Evolutionary conservation across 1,140 invertebrate species (phyloP), one percentile per base, ranked within the genome.

Genomic region (Drosophila kanapiae): DNA sequence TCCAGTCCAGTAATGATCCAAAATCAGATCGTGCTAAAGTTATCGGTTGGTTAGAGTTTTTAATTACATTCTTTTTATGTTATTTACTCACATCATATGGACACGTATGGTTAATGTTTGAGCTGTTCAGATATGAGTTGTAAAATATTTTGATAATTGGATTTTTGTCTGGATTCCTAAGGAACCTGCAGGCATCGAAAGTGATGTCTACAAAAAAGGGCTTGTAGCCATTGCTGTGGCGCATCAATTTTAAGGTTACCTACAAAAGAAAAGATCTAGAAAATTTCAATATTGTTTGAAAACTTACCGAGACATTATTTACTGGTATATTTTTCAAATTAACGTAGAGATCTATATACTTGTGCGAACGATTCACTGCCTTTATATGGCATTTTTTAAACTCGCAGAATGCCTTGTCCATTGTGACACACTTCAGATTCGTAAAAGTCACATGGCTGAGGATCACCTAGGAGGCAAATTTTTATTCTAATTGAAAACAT

Each of bases 41-140:
- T 13, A 3, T 23, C 13, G 10, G 1, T 23, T 54, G 18, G 14
- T 45, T 40, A 29, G 11, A 31, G 16, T 10, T 1, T 8, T 8
- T 9, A 13, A 23, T 23, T 9, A 10, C 18, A 9, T 4, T 1
- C 18, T 8, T 45, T 0, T 4, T 4, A 18, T 27, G 1, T 1
- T 29, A 54, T n/a, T 4, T 10, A 78, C 80, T 68, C 37, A 88
- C 84, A 45, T 70, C 10, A 18, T 53, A 78, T 0, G 84, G 84
- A 35, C 85, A 88, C 0, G 72, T 69, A 29, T 87, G 84, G 42
- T 87, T 88, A 1, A 75, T 0, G 29, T 87, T 87, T 8, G 83
- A 68, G 11, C 11, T 48, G 10, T 54, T 11, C 18, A 38, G 45
- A 9, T 74, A 64, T 0, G 37, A 13, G 0, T 54, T 23, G 18